These are phyloP conservation scores for Pipra filicauda DNA, from an alignment of 2,113 vertebrate species.

Conservation along the genomic window DNA sequence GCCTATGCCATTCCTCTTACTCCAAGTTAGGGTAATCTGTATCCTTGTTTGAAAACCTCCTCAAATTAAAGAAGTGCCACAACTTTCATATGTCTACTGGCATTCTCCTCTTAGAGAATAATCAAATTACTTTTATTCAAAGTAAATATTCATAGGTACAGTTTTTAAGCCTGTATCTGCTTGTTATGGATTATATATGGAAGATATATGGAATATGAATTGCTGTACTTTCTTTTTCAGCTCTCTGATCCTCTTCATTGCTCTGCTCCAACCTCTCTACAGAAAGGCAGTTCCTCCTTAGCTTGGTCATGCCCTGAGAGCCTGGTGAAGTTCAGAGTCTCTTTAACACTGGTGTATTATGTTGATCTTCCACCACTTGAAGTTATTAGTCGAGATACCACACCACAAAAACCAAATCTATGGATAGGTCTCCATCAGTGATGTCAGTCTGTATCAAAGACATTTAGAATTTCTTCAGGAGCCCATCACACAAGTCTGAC, in stretches of 20 bases:
- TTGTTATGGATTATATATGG: background rate
- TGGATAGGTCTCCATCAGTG: background rate
- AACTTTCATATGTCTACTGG: background rate
- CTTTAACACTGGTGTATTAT: background rate
- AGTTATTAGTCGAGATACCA: background rate
- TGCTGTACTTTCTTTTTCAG: background rate
- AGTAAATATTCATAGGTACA: background rate
- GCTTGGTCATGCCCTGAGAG: background rate
- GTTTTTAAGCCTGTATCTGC: background rate
- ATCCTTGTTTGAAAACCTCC: rapidly evolving
- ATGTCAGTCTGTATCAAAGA: background rate
- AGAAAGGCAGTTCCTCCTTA: background rate
- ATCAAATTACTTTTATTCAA: background rate
- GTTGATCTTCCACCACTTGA: background rate
- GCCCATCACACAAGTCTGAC: background rate
- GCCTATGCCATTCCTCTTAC: background rate
- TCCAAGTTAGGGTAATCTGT: background rate
- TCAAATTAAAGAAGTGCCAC: background rate
- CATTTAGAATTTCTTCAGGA: background rate
- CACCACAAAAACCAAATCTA: background rate
- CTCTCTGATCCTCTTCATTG: background rate
- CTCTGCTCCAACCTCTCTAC: background rate
- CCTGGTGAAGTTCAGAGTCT: background rate
- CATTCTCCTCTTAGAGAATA: background rate
- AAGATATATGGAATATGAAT: too few species aligned